Conservation (phyloP, 2,888 invertebrate species). For the Abscondita cerata region DNA sequence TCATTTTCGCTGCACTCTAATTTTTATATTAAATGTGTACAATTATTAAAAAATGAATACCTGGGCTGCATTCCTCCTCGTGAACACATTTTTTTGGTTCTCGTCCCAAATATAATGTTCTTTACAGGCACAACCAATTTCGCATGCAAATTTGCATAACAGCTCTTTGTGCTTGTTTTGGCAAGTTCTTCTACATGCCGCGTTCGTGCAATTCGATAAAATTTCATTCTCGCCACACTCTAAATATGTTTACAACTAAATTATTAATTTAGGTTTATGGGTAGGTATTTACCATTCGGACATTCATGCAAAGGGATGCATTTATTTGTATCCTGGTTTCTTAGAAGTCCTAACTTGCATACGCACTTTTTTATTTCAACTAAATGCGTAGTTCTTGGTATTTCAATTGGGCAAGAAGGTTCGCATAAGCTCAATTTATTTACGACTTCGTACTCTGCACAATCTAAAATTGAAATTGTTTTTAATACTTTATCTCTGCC, state of each 20-base stretch:
- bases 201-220: not conserved
- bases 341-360: slow-evolving; percentile 4
- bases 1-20: slow-evolving; percentile 7
- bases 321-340: slow-evolving; percentile 8
- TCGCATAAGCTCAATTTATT: not conserved
- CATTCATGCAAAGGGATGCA: slow-evolving; percentile 26
- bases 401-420: not conserved
- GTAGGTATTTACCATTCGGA: slow-evolving; percentile 2
- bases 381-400: not conserved
- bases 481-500: no score
- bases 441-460: not conserved
- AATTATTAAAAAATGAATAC: not conserved
- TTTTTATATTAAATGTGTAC: not conserved
- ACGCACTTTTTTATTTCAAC: slow-evolving; percentile 6
- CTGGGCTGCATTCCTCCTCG: not conserved
- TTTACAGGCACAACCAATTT: slow-evolving; percentile 23
- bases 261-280: not conserved
- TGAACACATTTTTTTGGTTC: not conserved
- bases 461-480: slow-evolving; percentile 1
- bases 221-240: slow-evolving; percentile 3
- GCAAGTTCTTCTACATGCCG: slow-evolving; percentile 4
- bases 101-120: slow-evolving; percentile 19
- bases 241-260: not conserved
- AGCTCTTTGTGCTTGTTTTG: not conserved
- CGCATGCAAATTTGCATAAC: not conserved